A percentile compares a stretch with the other conserved stretches of the same genome.
Conservation (phyloP, 1,140 invertebrate genomes). For the Stegodyphus mimosarum region DNA sequence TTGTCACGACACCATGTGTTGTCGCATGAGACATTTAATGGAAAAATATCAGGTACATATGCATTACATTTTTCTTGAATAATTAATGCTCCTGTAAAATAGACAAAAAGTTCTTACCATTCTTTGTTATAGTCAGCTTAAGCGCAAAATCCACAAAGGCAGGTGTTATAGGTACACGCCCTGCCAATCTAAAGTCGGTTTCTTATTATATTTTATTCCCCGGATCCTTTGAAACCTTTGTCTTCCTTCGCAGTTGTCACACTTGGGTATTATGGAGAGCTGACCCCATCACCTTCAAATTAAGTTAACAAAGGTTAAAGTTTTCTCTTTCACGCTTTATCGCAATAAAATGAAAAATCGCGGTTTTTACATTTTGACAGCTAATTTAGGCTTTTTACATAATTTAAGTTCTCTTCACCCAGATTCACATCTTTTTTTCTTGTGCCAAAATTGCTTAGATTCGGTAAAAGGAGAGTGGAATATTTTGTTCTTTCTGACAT, state of each 20-base stretch:
- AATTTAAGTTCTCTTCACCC: slow-evolving; percentile 10
- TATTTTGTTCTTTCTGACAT: too few relatives aligned
- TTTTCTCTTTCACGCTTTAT: slow-evolving; percentile 10
- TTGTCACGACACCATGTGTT: too few relatives aligned
- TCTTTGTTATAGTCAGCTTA: background rate
- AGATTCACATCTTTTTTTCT: background rate
- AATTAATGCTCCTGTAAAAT: background rate
- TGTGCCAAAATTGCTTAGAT: background rate
- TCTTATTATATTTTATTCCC: slow-evolving; percentile 2
- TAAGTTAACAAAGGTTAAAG: slow-evolving; percentile 23
- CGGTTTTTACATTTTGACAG: slow-evolving; percentile 45
- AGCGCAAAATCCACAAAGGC: slow-evolving; percentile 19
- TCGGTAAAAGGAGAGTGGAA: background rate
- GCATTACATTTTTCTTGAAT: background rate
- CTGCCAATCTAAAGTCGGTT: background rate
- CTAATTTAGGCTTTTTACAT: slow-evolving; percentile 43
- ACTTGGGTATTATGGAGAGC: background rate
- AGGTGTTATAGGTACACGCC: slow-evolving; percentile 32
- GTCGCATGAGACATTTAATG: too few relatives aligned
- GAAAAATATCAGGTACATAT: background rate
- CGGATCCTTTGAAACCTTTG: background rate
- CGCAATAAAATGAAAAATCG: slow-evolving; percentile 24
- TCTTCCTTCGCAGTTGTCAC: slow-evolving; percentile 3
- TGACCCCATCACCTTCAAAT: slow-evolving; percentile 30
- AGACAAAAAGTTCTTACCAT: background rate